Conservation (phyloP, 1,140 invertebrate genomes). For the Portunus trituberculatus region DNA sequence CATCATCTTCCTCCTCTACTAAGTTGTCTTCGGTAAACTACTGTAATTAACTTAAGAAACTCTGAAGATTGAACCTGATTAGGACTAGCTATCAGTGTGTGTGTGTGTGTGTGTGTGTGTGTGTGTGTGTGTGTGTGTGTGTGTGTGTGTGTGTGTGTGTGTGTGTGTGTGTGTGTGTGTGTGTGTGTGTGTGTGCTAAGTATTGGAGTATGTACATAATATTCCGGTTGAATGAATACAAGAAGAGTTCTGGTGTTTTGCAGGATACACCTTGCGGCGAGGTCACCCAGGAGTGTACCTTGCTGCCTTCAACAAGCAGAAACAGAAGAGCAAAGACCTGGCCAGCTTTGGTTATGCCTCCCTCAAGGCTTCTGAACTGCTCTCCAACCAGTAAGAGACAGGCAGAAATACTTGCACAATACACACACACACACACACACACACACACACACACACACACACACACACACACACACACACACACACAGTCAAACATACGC, state of each 20-base stretch:
- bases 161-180: slow-evolving; percentile 39
- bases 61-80: neutral
- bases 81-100: neutral
- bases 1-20: neutral
- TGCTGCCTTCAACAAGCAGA: slow-evolving; percentile 87
- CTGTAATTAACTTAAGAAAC: neutral
- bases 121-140: slow-evolving; percentile 33
- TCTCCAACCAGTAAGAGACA: slow-evolving; percentile 79
- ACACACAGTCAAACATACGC: neutral
- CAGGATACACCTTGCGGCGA: slow-evolving; percentile 85
- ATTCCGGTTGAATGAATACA: neutral
- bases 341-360: slow-evolving; percentile 87
- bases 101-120: slow-evolving; percentile 40
- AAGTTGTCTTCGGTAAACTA: neutral
- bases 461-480: neutral
- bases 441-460: neutral
- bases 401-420: neutral
- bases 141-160: slow-evolving; percentile 39
- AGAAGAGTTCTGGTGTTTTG: neutral
- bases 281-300: slow-evolving; percentile 88
- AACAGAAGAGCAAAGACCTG: slow-evolving; percentile 84
- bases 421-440: neutral
- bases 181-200: neutral
- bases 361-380: slow-evolving; percentile 80
- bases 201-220: neutral